Percentiles rank a stretch among this genome's conserved stretches.
Evolutionary conservation across 1,140 invertebrate species (phyloP).

Genomic region (Dryas iulia): DNA sequence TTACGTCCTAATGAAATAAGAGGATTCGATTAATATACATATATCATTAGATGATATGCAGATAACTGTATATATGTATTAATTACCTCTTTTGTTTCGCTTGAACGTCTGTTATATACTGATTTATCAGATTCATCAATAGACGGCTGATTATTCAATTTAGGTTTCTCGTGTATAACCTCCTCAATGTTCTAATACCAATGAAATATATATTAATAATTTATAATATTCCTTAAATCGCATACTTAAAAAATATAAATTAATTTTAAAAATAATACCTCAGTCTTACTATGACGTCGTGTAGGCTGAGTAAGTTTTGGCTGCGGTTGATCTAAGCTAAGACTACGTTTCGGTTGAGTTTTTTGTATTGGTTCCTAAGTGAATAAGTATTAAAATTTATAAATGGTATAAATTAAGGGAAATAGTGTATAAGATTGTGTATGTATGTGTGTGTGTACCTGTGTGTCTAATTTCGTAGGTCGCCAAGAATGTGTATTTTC

Average conservation of each 20-base stretch:
- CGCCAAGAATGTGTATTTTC: constrained; percentile 58
- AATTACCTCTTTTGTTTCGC: neutral
- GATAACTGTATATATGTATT: too few species aligned
- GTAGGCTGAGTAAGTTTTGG: constrained; percentile 35
- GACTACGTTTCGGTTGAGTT: constrained; percentile 51
- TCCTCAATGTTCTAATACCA: constrained; percentile 44
- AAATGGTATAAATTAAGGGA: constrained; percentile 9
- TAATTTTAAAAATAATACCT: constrained; percentile 40
- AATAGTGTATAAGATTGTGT: constrained; percentile 24
- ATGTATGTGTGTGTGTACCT: constrained; percentile 57
- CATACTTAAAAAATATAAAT: neutral
- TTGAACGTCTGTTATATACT: neutral
- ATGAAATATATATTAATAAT: constrained; percentile 20
- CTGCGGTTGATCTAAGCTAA: constrained; percentile 48
- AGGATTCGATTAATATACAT: neutral
- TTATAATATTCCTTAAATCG: constrained; percentile 9
- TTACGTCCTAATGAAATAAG: neutral
- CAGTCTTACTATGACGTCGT: constrained; percentile 50
- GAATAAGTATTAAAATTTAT: neutral
- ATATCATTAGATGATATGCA: too few species aligned
- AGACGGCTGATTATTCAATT: neutral
- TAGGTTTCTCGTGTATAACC: neutral
- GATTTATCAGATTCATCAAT: neutral
- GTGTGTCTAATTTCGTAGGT: constrained; percentile 66
- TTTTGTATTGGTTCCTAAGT: constrained; percentile 48